phyloP scores from a whole-genome alignment of 2,113 vertebrate genomes.

The cat (Felis catus) region F.catus_Fca126_mat1.0 CM031419.1:142293501-142294000 shows the following conservation, averaged over 20 bases:
- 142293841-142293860: not conserved
- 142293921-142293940: not conserved
- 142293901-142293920: not conserved
- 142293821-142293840: not conserved
- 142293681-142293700: not conserved
- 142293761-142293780: not conserved
- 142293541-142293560: not conserved
- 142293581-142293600: not conserved
- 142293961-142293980: constrained; percentile 6
- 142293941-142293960: not conserved
- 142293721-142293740: not conserved
- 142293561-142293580: not conserved
- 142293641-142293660: not conserved
- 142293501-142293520: not conserved
- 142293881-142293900: constrained; percentile 19
- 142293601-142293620: not conserved
- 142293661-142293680: not conserved
- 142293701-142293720: not conserved
- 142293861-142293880: not conserved
- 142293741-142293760: not conserved
- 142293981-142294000: not conserved
- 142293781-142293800: not conserved
- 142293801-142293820: not conserved
- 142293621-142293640: not conserved
- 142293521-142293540: not conserved